These are phyloP conservation scores for Dicycla oo DNA, from an alignment of 2,888 invertebrate genomes.

Conservation along the genomic window DNA sequence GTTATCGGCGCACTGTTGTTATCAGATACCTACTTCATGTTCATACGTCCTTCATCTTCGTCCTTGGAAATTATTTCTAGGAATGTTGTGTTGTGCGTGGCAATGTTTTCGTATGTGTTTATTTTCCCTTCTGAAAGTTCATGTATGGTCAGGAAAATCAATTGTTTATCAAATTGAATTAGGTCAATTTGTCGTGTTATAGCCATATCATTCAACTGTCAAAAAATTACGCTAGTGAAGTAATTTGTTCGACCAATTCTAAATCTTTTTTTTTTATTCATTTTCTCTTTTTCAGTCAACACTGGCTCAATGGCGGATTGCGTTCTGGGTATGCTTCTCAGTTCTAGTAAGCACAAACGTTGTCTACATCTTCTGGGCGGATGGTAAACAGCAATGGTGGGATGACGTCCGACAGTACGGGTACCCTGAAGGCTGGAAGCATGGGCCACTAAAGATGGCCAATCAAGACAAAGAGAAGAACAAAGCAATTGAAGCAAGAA, in stretches of 20 bases:
- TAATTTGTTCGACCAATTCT: not conserved
- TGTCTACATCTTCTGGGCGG: slow-evolving; percentile 92
- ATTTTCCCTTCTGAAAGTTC: not conserved
- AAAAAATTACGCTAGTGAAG: not conserved
- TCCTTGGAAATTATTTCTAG: not conserved
- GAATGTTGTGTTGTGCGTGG: not conserved
- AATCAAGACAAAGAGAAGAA: slow-evolving; percentile 82
- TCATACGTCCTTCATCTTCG: not conserved
- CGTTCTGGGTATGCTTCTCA: slow-evolving; percentile 93
- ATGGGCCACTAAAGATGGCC: slow-evolving; percentile 79
- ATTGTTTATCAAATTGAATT: not conserved
- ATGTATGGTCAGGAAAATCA: not conserved
- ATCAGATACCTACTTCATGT: not conserved
- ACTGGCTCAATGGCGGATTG: slow-evolving; percentile 92
- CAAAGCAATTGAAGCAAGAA: slow-evolving; percentile 78
- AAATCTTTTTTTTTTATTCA: not conserved
- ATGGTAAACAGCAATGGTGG: slow-evolving; percentile 94
- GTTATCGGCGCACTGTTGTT: not conserved
- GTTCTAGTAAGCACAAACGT: slow-evolving; percentile 92
- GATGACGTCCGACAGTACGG: slow-evolving; percentile 91
- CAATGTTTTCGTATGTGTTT: not conserved
- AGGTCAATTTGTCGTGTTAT: not conserved
- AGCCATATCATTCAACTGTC: not conserved
- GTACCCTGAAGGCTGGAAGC: slow-evolving; percentile 85
- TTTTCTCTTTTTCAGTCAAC: slow-evolving; percentile 89